Percentiles rank a stretch among this genome's conserved stretches.
Conservation (phyloP, 2,113 vertebrate genomes). For the Suncus etruscus region DNA sequence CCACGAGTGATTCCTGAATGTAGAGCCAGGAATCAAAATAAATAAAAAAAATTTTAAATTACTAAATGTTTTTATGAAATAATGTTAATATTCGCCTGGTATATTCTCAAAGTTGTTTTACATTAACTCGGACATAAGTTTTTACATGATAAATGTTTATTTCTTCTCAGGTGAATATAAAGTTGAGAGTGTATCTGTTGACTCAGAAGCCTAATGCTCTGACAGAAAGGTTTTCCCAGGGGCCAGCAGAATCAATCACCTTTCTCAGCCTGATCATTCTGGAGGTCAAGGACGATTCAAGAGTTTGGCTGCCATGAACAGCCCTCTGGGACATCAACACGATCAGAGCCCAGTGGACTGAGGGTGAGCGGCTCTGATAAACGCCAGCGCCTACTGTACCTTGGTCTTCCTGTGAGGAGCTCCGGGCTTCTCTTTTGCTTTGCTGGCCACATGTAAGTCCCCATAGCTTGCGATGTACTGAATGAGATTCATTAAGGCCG, state of each 20-base stretch:
- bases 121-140: background rate
- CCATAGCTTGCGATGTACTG: constrained; percentile 98
- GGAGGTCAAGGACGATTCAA: background rate
- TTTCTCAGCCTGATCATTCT: background rate
- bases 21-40: too few relatives aligned
- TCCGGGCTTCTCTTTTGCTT: constrained; percentile 88
- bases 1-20: too few relatives aligned
- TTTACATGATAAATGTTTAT: background rate
- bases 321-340: too few relatives aligned
- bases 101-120: background rate
- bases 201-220: background rate
- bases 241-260: background rate
- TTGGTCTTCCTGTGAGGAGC: constrained; percentile 88
- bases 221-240: background rate
- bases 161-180: constrained; percentile 1
- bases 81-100: background rate
- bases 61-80: background rate
- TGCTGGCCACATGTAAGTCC: constrained; percentile 91
- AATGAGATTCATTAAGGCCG: constrained; percentile 98
- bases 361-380: fast-evolving
- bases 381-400: constrained; percentile 84
- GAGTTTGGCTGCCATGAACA: background rate
- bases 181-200: background rate
- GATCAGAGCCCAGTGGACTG: too few relatives aligned
- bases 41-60: background rate